These are phyloP conservation scores for Pachypanchax playfairii DNA, from an alignment of 2,113 vertebrate species.

Conservation along the genomic window DNA sequence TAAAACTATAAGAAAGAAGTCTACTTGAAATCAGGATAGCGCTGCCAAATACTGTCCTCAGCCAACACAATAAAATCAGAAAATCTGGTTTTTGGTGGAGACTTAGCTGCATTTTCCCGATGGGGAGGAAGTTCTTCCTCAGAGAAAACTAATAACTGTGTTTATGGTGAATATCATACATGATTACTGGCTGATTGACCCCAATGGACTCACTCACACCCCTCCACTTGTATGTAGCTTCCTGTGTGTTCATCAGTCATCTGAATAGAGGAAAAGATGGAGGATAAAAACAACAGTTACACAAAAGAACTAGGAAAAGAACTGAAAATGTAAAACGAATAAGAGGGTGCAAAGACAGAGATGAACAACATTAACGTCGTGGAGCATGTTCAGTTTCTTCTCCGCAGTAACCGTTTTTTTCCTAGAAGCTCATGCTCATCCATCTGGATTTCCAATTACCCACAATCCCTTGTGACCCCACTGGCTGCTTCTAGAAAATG, in stretches of 20 bases:
- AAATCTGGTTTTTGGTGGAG: neutral
- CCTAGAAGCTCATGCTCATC: slow-evolving; percentile 68
- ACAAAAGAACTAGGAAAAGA: slow-evolving; percentile 18
- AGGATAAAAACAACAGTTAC: neutral
- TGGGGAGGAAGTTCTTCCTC: slow-evolving; percentile 15
- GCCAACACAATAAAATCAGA: slow-evolving; percentile 18
- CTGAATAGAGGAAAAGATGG: slow-evolving; percentile 17
- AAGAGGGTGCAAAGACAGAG: slow-evolving; percentile 27
- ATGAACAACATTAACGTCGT: slow-evolving; percentile 54
- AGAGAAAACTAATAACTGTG: slow-evolving; percentile 17
- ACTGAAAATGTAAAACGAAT: slow-evolving; percentile 26
- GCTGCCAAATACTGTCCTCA: neutral
- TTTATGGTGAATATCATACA: slow-evolving; percentile 42
- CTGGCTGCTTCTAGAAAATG: slow-evolving; percentile 54
- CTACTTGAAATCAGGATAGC: slow-evolving; percentile 24
- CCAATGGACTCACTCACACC: slow-evolving; percentile 35
- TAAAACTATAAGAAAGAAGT: slow-evolving; percentile 40
- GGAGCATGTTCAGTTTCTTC: slow-evolving; percentile 61
- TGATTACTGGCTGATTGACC: slow-evolving; percentile 53
- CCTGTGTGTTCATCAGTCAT: slow-evolving; percentile 35
- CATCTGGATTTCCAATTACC: slow-evolving; percentile 79
- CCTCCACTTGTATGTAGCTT: slow-evolving; percentile 27
- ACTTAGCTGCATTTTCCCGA: neutral
- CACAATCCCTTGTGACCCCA: slow-evolving; percentile 68
- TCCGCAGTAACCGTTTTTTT: slow-evolving; percentile 61